phyloP scores from a whole-genome alignment of 2,888 invertebrate genomes.

The Prosopocoilus inquinatus region DNA sequence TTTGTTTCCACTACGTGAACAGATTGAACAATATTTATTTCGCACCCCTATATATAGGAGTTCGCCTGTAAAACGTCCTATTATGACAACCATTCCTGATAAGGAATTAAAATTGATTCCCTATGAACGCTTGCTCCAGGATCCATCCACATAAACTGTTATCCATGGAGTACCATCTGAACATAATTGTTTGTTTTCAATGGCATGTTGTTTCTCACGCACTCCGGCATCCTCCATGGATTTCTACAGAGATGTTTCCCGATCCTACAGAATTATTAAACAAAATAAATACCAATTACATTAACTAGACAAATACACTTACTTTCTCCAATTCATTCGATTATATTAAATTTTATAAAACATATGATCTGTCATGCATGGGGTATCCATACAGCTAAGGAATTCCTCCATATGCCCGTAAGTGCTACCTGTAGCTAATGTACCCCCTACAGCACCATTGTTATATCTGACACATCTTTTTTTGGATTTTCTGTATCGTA shows the following conservation, averaged over 20 bases:
- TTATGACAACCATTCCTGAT: too few species aligned
- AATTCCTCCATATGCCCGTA: neutral
- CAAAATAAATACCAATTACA: neutral
- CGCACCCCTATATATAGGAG: neutral
- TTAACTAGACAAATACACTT: neutral
- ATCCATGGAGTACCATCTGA: conserved; percentile 9
- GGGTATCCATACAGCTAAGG: neutral
- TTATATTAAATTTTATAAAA: neutral
- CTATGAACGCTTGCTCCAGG: conserved; percentile 9
- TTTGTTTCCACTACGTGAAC: conserved; percentile 23
- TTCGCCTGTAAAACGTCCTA: conserved; percentile 18
- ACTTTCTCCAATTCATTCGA: neutral
- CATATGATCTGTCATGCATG: neutral
- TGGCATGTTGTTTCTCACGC: conserved; percentile 8
- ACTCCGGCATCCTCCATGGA: conserved; percentile 2
- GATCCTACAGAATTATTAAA: neutral
- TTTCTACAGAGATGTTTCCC: neutral
- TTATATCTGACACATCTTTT: too few species aligned
- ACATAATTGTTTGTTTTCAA: conserved; percentile 6
- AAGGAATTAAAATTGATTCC: neutral
- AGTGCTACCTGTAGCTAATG: neutral
- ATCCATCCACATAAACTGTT: conserved; percentile 14
- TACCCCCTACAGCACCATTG: too few species aligned
- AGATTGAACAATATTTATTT: conserved; percentile 25
- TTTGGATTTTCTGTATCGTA: too few species aligned